Evolutionary conservation across 2,888 invertebrate species (phyloP).

Genomic region (Rugalucina vietnamica): DNA sequence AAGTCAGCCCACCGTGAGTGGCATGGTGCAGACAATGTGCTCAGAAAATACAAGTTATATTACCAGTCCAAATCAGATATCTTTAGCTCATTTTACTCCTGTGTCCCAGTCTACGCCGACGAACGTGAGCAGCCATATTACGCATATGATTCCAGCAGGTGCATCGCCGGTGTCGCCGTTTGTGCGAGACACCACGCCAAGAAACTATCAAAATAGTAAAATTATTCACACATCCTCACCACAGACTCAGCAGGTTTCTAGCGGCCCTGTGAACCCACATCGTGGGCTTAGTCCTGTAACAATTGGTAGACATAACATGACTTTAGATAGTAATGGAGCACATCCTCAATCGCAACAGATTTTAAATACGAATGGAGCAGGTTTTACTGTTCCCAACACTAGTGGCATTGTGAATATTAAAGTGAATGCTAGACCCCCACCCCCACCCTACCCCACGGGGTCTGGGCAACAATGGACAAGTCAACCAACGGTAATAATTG

Average conservation of each 20-base stretch:
- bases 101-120: constrained; percentile 50
- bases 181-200: not conserved
- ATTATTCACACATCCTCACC: constrained; percentile 54
- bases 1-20: constrained; percentile 62
- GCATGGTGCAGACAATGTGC: constrained; percentile 63
- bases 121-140: constrained; percentile 21
- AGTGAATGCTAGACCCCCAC: constrained; percentile 55
- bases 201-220: constrained; percentile 27
- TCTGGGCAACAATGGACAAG: constrained; percentile 16
- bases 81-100: constrained; percentile 34
- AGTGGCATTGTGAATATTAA: constrained; percentile 61
- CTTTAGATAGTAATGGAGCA: constrained; percentile 38
- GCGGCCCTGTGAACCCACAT: constrained; percentile 74
- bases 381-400: not conserved
- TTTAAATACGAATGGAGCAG: not conserved
- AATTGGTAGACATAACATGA: constrained; percentile 88
- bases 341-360: constrained; percentile 3
- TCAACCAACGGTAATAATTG: constrained; percentile 40
- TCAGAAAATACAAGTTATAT: constrained; percentile 36
- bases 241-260: constrained; percentile 51
- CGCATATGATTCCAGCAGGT: constrained; percentile 26
- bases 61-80: constrained; percentile 28
- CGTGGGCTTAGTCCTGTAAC: constrained; percentile 91
- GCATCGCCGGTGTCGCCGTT: constrained; percentile 41
- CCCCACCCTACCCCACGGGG: constrained; percentile 54